These are phyloP conservation scores for Bos indicus DNA, from an alignment of 2,113 vertebrate genomes.

Conservation along the genomic window DNA sequence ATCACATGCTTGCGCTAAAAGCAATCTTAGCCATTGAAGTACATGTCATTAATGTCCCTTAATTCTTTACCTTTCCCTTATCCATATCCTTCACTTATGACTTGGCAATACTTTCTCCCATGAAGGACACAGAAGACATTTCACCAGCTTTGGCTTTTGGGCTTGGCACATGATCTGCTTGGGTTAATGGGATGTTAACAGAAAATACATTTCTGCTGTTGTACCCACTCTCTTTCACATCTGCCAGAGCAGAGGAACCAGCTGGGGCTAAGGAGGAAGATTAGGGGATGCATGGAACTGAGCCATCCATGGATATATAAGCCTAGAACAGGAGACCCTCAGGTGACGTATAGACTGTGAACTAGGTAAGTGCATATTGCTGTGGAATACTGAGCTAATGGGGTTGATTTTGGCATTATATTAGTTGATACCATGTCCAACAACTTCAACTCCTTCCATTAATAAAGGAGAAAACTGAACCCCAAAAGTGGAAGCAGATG, in stretches of 20 bases:
- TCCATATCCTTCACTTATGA: neutral
- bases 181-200: neutral
- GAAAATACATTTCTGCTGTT: neutral
- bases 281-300: accelerated
- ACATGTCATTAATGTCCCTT: neutral
- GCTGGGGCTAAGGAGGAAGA: neutral
- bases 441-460: neutral
- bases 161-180: neutral
- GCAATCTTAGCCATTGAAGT: neutral
- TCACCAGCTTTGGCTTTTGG: neutral
- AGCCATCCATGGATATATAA: accelerated
- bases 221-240: neutral
- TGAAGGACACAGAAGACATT: neutral
- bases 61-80: neutral
- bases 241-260: neutral
- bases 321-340: neutral
- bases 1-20: neutral
- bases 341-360: neutral
- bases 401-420: neutral
- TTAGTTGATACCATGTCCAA: neutral
- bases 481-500: neutral
- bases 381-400: neutral
- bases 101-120: neutral
- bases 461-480: neutral
- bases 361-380: neutral